phyloP scores from a whole-genome alignment of 2,888 invertebrate genomes.

The Epirrhoe tristata region DNA sequence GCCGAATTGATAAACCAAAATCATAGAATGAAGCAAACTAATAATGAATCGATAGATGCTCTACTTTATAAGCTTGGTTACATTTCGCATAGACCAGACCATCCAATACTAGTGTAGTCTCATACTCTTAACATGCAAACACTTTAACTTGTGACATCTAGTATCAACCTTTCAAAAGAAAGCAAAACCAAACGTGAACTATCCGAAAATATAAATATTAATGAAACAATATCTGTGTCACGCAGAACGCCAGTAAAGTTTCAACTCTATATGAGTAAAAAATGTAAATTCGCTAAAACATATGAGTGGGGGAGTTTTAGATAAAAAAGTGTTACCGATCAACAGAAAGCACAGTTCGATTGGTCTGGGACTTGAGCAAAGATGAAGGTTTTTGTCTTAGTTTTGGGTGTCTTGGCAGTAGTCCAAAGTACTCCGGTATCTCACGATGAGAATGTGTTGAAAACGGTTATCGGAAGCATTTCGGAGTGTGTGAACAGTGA shows the following conservation, averaged over 20 bases:
- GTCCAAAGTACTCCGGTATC: constrained; percentile 65
- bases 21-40: neutral
- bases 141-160: constrained; percentile 47
- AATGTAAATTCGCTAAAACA: constrained; percentile 72
- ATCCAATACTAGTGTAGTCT: constrained; percentile 28
- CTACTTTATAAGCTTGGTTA: constrained; percentile 20
- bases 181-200: constrained; percentile 64
- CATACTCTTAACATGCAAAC: constrained; percentile 34
- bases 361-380: constrained; percentile 64
- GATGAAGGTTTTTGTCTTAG: constrained; percentile 72
- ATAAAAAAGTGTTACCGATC: constrained; percentile 81
- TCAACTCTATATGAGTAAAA: constrained; percentile 70
- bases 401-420: constrained; percentile 65
- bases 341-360: constrained; percentile 73
- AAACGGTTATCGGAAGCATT: constrained; percentile 65
- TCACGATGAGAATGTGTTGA: constrained; percentile 69
- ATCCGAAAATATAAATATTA: constrained; percentile 74
- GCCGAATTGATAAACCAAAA: neutral
- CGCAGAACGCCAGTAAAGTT: constrained; percentile 73
- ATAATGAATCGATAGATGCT: neutral
- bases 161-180: constrained; percentile 60
- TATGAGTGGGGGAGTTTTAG: constrained; percentile 73
- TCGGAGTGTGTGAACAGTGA: constrained; percentile 78
- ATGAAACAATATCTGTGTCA: constrained; percentile 73
- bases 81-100: constrained; percentile 19